Conservation (phyloP, 2,888 invertebrate species). For the Nudaria mundana region DNA sequence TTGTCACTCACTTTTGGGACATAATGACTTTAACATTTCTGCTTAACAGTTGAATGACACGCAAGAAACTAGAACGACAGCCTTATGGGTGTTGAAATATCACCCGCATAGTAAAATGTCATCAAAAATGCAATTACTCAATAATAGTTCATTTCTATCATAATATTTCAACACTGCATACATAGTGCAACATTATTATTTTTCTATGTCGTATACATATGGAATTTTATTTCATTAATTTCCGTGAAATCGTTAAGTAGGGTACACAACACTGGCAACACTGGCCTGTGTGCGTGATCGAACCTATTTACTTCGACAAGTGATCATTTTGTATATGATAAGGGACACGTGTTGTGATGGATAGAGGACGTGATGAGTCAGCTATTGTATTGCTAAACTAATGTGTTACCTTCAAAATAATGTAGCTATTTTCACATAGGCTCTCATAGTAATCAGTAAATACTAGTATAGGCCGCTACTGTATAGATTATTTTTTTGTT, state of each 20-base stretch:
- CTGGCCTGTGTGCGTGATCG: conserved; percentile 14
- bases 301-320: conserved; percentile 7
- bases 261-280: conserved; percentile 5
- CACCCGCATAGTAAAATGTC: not conserved
- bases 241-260: conserved; percentile 14
- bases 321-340: conserved; percentile 9
- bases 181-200: not conserved
- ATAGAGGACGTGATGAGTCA: not conserved
- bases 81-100: not conserved
- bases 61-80: not conserved
- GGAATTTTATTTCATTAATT: no score
- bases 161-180: not conserved
- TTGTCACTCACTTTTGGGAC: no score
- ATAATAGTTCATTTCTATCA: not conserved
- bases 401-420: no score
- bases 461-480: no score
- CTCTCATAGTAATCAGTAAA: no score
- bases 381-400: not conserved
- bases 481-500: no score
- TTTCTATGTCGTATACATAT: not conserved
- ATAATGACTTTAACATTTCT: not conserved
- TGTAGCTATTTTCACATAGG: no score
- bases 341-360: conserved; percentile 2
- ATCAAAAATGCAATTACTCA: not conserved
- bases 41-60: not conserved